Evolutionary conservation across 2,888 invertebrate species (phyloP), one percentile per base, ranked within the genome.

Genomic region (Leistus spinibarbis): DNA sequence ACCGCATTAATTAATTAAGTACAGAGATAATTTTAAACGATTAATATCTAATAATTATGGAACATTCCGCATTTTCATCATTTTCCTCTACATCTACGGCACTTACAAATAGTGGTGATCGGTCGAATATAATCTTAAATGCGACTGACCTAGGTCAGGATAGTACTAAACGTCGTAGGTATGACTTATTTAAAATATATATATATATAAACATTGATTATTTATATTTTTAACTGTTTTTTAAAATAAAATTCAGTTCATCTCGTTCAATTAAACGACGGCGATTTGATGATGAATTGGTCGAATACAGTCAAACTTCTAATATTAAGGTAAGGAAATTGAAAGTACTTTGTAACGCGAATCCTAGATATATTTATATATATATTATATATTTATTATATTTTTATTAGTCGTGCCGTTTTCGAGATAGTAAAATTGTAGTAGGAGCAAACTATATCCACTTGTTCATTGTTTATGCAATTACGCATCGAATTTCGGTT

Each of bases 231-330:
- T 27, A 22, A 17, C 54, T n/a, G 13, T 53, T 17, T 22, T 63
- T 54, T 54, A 13, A 17, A 70, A 64, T 56, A 67, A 23, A 27
- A 10, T 68, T 22, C 68, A 54, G 96, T 84, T 97, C 97, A 10
- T 96, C 95, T 24, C 89, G 98, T 76, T 97, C 97, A 0, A 98
- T 98, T 81, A 98, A 98, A 85, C 90, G 98, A 0, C 93, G 95
- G 81, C 94, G 97, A 80, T 98, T 98, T 86, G 98, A 98, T 83
- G 98, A 98, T 89, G 98, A 99, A 86, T 87, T 98, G 76, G 98
- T 98, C 0, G 98, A 98, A 81, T 96, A 95, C 79, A 95, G 95
- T 84, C 86, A 94, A 76, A 81, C 87, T 22, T 83, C 85, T 16
- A 83, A 82, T 74, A 80, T 85, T 62, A 85, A 85, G 80, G 84